Percentiles rank a stretch among this genome's conserved stretches.
phyloP scores from a whole-genome alignment of 2,113 vertebrate species.

The Alexandromys fortis region DNA sequence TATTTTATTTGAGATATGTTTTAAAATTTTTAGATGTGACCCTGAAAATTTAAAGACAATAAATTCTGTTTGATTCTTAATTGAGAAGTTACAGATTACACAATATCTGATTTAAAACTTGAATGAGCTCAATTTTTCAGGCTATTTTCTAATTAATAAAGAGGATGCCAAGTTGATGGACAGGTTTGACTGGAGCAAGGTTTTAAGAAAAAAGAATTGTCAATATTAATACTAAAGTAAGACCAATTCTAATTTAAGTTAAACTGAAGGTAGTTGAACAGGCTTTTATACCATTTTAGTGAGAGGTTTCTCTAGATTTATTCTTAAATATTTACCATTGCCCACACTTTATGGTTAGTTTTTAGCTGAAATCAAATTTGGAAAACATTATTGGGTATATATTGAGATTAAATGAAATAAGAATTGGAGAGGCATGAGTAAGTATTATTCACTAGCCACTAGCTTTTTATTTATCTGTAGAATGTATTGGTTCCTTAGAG shows the following conservation, averaged over 20 bases:
- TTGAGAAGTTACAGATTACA: slow-evolving; percentile 26
- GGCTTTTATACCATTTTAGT: neutral
- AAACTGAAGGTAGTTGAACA: slow-evolving; percentile 30
- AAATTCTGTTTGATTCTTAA: slow-evolving; percentile 71
- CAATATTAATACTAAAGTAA: slow-evolving; percentile 56
- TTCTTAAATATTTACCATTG: neutral
- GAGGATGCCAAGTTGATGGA: slow-evolving; percentile 61
- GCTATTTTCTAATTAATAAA: slow-evolving; percentile 74
- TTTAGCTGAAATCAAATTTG: neutral
- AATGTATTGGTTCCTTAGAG: slow-evolving; percentile 14
- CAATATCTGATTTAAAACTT: slow-evolving; percentile 52
- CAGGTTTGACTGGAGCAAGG: slow-evolving; percentile 34
- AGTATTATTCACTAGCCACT: slow-evolving; percentile 51
- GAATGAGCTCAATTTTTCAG: slow-evolving; percentile 54
- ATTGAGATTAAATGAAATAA: slow-evolving; percentile 35
- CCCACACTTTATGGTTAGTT: slow-evolving; percentile 30
- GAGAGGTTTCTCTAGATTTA: slow-evolving; percentile 19
- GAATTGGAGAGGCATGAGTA: neutral
- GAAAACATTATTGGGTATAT: slow-evolving; percentile 22
- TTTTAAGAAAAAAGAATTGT: slow-evolving; percentile 72
- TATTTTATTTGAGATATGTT: slow-evolving; percentile 24
- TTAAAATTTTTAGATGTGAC: neutral
- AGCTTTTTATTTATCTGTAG: slow-evolving; percentile 28
- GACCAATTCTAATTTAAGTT: slow-evolving; percentile 42
- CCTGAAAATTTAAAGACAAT: slow-evolving; percentile 53